These are phyloP conservation scores for Hyalella azteca DNA, from an alignment of 2,888 invertebrate species.

Conservation along the genomic window DNA sequence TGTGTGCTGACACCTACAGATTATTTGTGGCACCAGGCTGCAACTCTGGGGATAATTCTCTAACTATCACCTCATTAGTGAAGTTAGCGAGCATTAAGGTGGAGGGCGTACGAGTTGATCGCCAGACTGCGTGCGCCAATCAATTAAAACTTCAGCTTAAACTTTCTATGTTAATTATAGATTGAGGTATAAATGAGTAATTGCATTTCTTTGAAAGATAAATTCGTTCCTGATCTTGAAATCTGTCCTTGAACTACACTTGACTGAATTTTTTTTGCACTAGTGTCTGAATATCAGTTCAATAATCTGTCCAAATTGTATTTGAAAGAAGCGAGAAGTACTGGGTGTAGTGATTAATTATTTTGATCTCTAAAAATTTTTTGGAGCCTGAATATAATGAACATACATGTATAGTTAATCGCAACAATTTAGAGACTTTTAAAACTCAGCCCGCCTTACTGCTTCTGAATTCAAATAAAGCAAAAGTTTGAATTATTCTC, in stretches of 20 bases:
- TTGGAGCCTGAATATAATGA: too few relatives aligned
- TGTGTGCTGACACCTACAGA: not conserved
- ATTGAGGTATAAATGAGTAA: not conserved
- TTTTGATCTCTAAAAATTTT: not conserved
- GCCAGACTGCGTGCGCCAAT: not conserved
- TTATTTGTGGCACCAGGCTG: too few relatives aligned
- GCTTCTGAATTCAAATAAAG: too few relatives aligned
- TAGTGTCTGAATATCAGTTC: not conserved
- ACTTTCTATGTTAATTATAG: not conserved
- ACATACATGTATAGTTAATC: too few relatives aligned
- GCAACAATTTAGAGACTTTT: too few relatives aligned
- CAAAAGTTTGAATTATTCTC: too few relatives aligned
- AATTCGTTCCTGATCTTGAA: not conserved
- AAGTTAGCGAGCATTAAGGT: not conserved
- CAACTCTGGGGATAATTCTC: not conserved
- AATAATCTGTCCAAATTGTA: not conserved
- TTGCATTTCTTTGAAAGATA: not conserved
- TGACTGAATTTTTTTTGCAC: not conserved
- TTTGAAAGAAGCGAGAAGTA: too few relatives aligned
- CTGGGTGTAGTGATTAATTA: not conserved
- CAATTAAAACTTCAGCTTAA: slow-evolving; percentile 7
- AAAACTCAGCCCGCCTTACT: too few relatives aligned
- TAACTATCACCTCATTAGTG: not conserved
- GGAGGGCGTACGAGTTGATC: not conserved
- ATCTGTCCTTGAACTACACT: not conserved